Conservation (phyloP, 1,140 invertebrate genomes). For the Drosophila equinoxialis region DNA sequence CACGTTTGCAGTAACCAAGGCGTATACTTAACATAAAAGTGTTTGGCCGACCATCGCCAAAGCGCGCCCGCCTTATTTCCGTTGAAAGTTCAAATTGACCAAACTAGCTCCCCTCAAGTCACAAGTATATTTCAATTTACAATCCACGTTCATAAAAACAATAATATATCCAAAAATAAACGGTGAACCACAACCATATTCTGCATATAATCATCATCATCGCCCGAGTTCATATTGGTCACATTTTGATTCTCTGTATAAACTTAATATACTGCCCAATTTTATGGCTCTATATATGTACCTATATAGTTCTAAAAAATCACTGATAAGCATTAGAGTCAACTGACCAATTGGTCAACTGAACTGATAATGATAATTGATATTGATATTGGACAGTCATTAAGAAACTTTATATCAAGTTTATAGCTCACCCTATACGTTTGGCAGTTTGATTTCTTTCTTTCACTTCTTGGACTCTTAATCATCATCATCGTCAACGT, state of each 20-base stretch:
- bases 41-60: neutral
- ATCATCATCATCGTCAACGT: neutral
- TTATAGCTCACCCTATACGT: constrained; percentile 13
- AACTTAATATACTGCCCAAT: constrained; percentile 11
- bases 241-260: constrained; percentile 31
- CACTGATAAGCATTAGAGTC: constrained; percentile 54
- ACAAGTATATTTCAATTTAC: constrained; percentile 5
- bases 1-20: constrained; percentile 4
- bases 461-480: constrained; percentile 4
- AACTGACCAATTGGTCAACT: constrained; percentile 49
- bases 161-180: constrained; percentile 48
- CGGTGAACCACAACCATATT: constrained; percentile 36
- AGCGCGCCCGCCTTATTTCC: neutral
- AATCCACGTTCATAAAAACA: neutral
- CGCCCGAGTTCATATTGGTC: neutral
- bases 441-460: constrained; percentile 25
- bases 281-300: constrained; percentile 15
- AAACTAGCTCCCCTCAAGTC: neutral
- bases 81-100: constrained; percentile 46
- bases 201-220: constrained; percentile 30
- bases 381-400: constrained; percentile 58
- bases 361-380: constrained; percentile 50
- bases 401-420: constrained; percentile 34
- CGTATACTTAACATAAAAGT: constrained; percentile 53
- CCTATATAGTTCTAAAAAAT: constrained; percentile 43